phyloP scores from a whole-genome alignment of 2,113 vertebrate species.

The Microcebus griseorufus region DNA sequence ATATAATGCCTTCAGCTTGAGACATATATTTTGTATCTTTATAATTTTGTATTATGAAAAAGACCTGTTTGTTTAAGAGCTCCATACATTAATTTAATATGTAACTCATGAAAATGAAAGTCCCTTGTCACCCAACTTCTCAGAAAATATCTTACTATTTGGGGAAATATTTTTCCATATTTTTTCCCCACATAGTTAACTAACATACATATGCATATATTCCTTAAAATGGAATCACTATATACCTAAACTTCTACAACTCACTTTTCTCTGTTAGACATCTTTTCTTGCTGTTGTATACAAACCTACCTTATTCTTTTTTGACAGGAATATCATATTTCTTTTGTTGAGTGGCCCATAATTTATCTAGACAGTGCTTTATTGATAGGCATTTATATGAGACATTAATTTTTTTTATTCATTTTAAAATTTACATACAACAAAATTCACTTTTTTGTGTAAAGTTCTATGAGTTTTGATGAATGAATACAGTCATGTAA shows the following conservation, averaged over 20 bases:
- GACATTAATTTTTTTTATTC: neutral
- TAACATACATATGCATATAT: neutral
- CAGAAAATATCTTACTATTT: neutral
- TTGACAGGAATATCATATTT: slow-evolving; percentile 8
- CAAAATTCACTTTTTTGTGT: neutral
- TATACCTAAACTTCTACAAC: neutral
- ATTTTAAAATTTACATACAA: neutral
- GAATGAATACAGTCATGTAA: neutral
- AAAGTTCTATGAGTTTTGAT: slow-evolving; percentile 14
- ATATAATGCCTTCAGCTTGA: neutral
- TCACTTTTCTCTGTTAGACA: neutral
- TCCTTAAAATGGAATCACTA: neutral
- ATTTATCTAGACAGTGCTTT: neutral
- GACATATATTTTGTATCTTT: neutral
- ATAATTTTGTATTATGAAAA: slow-evolving; percentile 4
- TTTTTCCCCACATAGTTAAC: neutral
- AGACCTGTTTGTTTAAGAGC: neutral
- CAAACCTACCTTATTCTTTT: neutral
- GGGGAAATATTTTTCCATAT: neutral
- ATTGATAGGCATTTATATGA: neutral
- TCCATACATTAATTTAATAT: neutral
- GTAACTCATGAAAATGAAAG: slow-evolving; percentile 44
- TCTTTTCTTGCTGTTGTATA: neutral
- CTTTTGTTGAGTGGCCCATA: neutral
- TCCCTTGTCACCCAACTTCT: neutral